Evolutionary conservation across 2,797 vertebrate genomes (phyloP).

Genomic region (Phrynocephalus guinanensis): DNA sequence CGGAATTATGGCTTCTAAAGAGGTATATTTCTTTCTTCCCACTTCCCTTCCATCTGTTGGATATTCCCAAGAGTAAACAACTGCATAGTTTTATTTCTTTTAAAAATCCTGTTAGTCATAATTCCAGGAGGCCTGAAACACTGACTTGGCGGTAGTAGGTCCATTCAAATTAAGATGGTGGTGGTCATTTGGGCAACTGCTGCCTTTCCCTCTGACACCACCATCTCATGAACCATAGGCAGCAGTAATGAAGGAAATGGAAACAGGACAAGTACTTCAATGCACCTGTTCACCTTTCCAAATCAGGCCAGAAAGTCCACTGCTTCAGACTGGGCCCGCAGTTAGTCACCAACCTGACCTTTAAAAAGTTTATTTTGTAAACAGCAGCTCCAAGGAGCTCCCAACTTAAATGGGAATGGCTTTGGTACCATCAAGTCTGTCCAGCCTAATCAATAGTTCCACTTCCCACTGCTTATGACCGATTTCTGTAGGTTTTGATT

Average conservation of each 20-base stretch:
- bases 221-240: background rate
- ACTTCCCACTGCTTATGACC: no score
- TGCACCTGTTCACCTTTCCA: no score
- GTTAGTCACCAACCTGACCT: no score
- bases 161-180: background rate
- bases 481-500: background rate
- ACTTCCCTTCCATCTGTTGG: background rate
- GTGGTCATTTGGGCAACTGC: background rate
- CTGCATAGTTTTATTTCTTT: background rate
- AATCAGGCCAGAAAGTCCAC: no score
- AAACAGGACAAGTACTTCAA: background rate
- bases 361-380: background rate
- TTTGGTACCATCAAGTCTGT: background rate
- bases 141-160: background rate
- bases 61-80: conserved; percentile 25
- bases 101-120: background rate
- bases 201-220: no score
- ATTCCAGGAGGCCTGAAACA: background rate
- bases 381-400: background rate
- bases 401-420: background rate
- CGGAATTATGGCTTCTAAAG: conserved; percentile 87
- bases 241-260: background rate
- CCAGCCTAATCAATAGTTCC: background rate
- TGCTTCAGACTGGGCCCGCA: no score
- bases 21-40: conserved; percentile 72